Conservation (phyloP, 2,888 invertebrate genomes). For the Clepsis dumicolana region DNA sequence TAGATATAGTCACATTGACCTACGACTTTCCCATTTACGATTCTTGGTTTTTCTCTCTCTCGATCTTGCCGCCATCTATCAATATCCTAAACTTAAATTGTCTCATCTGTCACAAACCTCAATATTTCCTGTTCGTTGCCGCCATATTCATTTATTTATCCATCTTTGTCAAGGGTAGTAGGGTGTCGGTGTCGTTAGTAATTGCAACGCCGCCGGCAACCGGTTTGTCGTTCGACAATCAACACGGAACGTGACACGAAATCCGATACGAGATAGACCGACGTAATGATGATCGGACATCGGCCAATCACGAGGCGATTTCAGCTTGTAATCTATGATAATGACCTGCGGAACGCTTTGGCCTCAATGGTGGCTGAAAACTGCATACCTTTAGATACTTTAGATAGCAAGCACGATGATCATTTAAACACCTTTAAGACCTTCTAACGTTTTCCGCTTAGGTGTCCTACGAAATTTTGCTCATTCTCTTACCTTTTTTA, state of each 20-base stretch:
- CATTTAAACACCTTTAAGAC: conserved; percentile 3
- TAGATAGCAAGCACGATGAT: conserved; percentile 4
- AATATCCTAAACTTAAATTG: not conserved
- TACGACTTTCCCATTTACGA: not conserved
- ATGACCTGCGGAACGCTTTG: conserved; percentile 31
- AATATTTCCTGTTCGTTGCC: conserved; percentile 12
- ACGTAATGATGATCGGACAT: conserved; percentile 40
- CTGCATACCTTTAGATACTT: conserved; percentile 9
- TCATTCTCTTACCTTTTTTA: not conserved
- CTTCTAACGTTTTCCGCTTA: not conserved
- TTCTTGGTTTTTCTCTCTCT: too few relatives aligned
- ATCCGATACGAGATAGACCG: conserved; percentile 71
- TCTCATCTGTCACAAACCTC: conserved; percentile 22
- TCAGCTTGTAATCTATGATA: conserved; percentile 43
- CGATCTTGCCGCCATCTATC: too few relatives aligned
- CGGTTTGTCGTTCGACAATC: conserved; percentile 82
- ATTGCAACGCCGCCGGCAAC: conserved; percentile 75
- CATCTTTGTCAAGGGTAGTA: conserved; percentile 52
- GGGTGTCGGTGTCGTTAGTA: conserved; percentile 78
- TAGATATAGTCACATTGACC: not conserved
- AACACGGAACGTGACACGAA: conserved; percentile 82
- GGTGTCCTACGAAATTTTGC: not conserved
- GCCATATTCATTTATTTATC: conserved; percentile 36
- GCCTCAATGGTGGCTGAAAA: conserved; percentile 28
- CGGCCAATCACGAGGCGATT: conserved; percentile 44